These are phyloP conservation scores for Apoda limacodes DNA, from an alignment of 2,888 invertebrate genomes.

Conservation along the genomic window DNA sequence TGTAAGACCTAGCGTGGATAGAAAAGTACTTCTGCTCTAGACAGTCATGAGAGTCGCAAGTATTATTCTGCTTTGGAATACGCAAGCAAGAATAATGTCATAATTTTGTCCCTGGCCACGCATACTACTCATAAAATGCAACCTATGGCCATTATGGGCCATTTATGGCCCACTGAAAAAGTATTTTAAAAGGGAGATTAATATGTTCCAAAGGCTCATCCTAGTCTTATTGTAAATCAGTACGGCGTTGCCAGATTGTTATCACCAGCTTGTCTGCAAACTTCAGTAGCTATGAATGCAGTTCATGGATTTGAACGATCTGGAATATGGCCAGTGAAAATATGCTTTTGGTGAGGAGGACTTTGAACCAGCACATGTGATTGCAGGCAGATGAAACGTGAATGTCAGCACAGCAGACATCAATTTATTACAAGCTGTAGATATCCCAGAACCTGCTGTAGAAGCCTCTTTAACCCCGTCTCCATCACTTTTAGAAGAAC, in stretches of 20 bases:
- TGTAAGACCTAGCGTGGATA: slow-evolving; percentile 22
- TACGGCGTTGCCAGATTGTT: too few relatives aligned
- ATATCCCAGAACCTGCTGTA: slow-evolving; percentile 16
- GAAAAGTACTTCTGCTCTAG: slow-evolving; percentile 25
- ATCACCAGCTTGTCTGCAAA: slow-evolving; percentile 21
- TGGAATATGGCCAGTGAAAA: slow-evolving; percentile 25
- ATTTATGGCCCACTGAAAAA: slow-evolving; percentile 27
- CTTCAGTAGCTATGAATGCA: slow-evolving; percentile 19
- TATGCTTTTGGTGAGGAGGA: slow-evolving; percentile 23
- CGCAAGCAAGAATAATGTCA: slow-evolving; percentile 22
- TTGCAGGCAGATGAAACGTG: slow-evolving; percentile 17
- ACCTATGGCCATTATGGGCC: slow-evolving; percentile 24
- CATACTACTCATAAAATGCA: slow-evolving; percentile 24
- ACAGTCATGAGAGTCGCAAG: slow-evolving; percentile 28
- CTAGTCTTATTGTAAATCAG: slow-evolving; percentile 23
- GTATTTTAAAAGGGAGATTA: slow-evolving; percentile 22
- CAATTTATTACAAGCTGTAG: slow-evolving; percentile 13
- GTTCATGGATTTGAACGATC: slow-evolving; percentile 21
- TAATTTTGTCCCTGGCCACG: slow-evolving; percentile 21
- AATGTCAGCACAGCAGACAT: slow-evolving; percentile 14
- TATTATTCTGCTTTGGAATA: slow-evolving; percentile 26
- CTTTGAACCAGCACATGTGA: slow-evolving; percentile 19
- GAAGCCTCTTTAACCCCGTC: slow-evolving; percentile 16
- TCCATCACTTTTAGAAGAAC: slow-evolving; percentile 15
- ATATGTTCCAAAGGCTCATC: slow-evolving; percentile 21